Evolutionary conservation across 2,797 vertebrate species (phyloP), one percentile per base, ranked within the genome.

Genomic region (Clarias fuscus): DNA sequence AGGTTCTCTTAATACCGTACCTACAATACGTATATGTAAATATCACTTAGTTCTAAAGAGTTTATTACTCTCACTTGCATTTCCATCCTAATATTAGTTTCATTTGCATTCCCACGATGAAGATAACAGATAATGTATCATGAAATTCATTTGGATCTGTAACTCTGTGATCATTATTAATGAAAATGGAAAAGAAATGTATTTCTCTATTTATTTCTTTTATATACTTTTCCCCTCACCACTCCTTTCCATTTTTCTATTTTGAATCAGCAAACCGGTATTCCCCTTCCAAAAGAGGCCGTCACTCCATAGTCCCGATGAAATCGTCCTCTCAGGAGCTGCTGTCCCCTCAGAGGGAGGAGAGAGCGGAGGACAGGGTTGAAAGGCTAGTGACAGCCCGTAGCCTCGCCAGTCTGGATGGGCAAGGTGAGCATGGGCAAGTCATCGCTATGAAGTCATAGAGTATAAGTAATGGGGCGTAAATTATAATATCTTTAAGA

Each of bases 321-420:
- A 99, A 98, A 93, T 97, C 96, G 0, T 94, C 96, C 79, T 99
- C 98, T 13, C 98, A 99, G 93, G 98, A 99, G 95, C 94, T 98
- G 75, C 95, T 99, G 88, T 97, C 96, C 87, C 95, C 94, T 0
- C 91, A 94, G 84, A 95, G 92, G 58, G 97, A 97, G 83, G 97
- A 98, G 48, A 96, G 94, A 94, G 93, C 91, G 1, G 95, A 96
- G 30, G 97, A 96, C 88, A 96, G 93, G 88, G 93, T 43, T 4
- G 95, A 96, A 85, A 89, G 95, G 88, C 95, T 99, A 88, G 94
- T 93, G 2, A 97, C 96, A 90, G 96, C 97, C 14, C 96, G 95
- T 37, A 99, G 98, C 91, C 97, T 95, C 27, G 96, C 96, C 89
- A 99, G 98, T 91, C 95, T 99, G 88, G 98, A 99, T 85, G 97